Base-by-base conservation (phyloP, 2,797 vertebrate species). In the Ptychadena robeensis region DNA sequence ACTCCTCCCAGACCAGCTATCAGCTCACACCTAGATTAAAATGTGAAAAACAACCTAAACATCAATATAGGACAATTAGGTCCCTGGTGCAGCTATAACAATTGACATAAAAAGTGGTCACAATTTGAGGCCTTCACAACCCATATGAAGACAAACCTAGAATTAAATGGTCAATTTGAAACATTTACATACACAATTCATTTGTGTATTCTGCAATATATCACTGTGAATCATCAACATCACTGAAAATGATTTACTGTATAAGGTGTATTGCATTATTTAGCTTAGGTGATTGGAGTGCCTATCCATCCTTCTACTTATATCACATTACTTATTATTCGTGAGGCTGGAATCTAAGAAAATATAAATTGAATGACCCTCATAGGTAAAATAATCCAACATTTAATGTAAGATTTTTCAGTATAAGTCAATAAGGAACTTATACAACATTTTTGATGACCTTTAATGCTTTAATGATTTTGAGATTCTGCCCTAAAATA, bases 381-480 rank as follows among this genome's bases (percentile, higher is more conserved):
- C 11, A 27, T 7, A 31, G 15, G 7, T 8, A 67, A n/a, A 4
- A 12, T 8, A 34, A 66, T 40, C 30, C 30, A 48, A 44, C 31
- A 66, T 34, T 66, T 34, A 27, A 10, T 44, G 57, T 28, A 35
- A 6, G 12, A 12, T 15, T 27, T 32, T 75, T 57, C 18, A 28
- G 25, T 34, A 34, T 28, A 37, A 40, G 15, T 30, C 5, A 40
- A 28, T 64, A 75, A 15, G 4, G 37, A 18, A 34, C 28, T 64
- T 30, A 30, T 30, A 18, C 35, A n/a, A 9, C n/a, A 30, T 27
- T 61, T 2, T 31, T 31, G 18, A 32, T 65, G 27, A 40, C 18
- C 28, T 66, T 77, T 77, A 48, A 35, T 73, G 31, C n/a, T 77
- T 77, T 18, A n/a, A 66, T 40, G 6, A 48, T 27, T 59, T 37